These are phyloP conservation scores for Cyphomyrmex costatus DNA, from an alignment of 1,140 invertebrate species.

Conservation along the genomic window DNA sequence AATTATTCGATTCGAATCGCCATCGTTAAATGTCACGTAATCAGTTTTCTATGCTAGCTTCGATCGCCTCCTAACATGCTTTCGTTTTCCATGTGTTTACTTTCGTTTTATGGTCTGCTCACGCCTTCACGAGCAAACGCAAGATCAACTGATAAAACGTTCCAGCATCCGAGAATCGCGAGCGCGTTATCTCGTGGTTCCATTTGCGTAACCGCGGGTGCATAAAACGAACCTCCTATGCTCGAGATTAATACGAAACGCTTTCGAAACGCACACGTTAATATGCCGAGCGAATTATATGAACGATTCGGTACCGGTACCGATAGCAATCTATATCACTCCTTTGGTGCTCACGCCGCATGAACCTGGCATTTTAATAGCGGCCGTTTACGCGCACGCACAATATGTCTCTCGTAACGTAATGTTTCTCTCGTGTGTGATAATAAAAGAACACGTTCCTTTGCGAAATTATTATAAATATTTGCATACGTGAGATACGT, in stretches of 20 bases:
- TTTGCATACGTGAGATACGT: neutral
- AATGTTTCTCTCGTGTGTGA: constrained; percentile 45
- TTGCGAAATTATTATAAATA: constrained; percentile 20
- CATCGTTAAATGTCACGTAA: neutral
- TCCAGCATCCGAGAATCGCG: constrained; percentile 37
- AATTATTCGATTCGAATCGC: neutral
- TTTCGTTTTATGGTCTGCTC: constrained; percentile 3
- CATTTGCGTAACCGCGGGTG: constrained; percentile 36
- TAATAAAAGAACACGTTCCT: constrained; percentile 62
- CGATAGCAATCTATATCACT: constrained; percentile 60
- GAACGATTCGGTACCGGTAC: constrained; percentile 55
- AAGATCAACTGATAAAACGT: constrained; percentile 43
- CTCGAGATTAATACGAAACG: constrained; percentile 50
- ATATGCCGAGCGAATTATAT: constrained; percentile 52
- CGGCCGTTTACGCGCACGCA: constrained; percentile 31
- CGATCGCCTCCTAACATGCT: neutral
- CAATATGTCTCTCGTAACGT: constrained; percentile 6
- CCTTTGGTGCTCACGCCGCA: constrained; percentile 8
- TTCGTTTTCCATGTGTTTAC: constrained; percentile 1
- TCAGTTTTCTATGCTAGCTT: neutral
- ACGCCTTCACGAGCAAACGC: constrained; percentile 12
- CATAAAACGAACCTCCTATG: constrained; percentile 36
- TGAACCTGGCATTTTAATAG: constrained; percentile 72
- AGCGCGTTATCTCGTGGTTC: constrained; percentile 8
- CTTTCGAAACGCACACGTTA: constrained; percentile 59